Conservation (phyloP, 2,797 vertebrate genomes). For the Catharus ustulatus region DNA sequence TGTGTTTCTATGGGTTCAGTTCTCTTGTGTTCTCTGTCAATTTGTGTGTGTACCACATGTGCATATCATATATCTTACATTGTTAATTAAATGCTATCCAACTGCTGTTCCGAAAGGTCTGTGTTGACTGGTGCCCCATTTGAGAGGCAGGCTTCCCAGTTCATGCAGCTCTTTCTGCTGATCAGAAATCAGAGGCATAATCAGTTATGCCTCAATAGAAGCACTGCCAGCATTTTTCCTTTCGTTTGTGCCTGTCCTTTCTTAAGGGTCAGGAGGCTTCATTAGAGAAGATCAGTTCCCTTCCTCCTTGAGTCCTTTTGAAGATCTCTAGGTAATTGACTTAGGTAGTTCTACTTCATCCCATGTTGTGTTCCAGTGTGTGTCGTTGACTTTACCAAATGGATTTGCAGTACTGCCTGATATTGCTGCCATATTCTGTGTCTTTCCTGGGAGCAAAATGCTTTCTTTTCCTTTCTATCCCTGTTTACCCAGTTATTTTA, state of each 20-base stretch:
- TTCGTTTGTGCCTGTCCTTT: background rate
- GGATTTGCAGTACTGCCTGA: background rate
- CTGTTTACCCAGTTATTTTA: background rate
- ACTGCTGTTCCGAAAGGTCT: background rate
- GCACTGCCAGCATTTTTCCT: background rate
- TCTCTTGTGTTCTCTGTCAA: background rate
- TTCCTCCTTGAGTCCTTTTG: background rate
- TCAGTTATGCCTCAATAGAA: background rate
- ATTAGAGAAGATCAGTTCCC: background rate
- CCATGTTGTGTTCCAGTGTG: background rate
- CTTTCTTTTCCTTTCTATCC: background rate
- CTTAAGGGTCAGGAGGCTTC: background rate
- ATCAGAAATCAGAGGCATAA: background rate
- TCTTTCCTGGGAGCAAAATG: background rate
- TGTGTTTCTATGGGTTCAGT: background rate
- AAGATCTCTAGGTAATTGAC: background rate
- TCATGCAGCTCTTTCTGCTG: conserved; percentile 27
- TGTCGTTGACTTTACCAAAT: background rate
- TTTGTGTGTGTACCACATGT: background rate
- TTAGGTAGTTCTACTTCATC: background rate
- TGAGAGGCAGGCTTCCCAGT: background rate
- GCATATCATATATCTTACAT: background rate
- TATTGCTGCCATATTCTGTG: background rate
- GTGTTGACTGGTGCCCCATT: background rate
- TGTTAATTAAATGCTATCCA: background rate